Conservation (phyloP, 2,888 invertebrate species). For the Drosophila tripunctata region DNA sequence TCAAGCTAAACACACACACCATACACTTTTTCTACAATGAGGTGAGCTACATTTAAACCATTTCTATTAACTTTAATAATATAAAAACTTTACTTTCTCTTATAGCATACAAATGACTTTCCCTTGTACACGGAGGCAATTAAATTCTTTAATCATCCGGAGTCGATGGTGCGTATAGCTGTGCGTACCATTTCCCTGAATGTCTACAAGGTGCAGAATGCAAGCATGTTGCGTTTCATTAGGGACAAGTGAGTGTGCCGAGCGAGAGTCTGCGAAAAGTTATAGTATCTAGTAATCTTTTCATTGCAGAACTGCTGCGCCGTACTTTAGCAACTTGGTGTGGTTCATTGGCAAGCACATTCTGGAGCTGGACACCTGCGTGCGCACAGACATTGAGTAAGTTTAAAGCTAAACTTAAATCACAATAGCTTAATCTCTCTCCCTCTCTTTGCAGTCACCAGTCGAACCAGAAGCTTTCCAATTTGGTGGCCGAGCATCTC, state of each 20-base stretch:
- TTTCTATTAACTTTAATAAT: not conserved
- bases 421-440: not conserved
- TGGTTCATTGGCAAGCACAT: constrained; percentile 99
- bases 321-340: constrained; percentile 99
- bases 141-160: constrained; percentile 99
- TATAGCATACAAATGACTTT: constrained; percentile 97
- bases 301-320: constrained; percentile 92
- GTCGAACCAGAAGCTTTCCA: constrained; percentile 94
- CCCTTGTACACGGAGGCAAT: constrained; percentile 99
- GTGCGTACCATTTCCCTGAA: constrained; percentile 98
- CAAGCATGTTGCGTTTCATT: constrained; percentile 97
- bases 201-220: constrained; percentile 97
- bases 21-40: constrained; percentile 99
- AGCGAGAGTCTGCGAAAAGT: not conserved
- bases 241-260: constrained; percentile 89
- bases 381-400: constrained; percentile 97
- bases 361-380: constrained; percentile 96
- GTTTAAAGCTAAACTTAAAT: constrained; percentile 17
- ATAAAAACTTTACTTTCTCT: not conserved
- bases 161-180: constrained; percentile 99
- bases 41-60: constrained; percentile 54
- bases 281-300: not conserved
- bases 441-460: constrained; percentile 89
- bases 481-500: constrained; percentile 97
- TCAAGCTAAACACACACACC: constrained; percentile 98